These are phyloP conservation scores for Eurois occulta DNA, from an alignment of 2,888 invertebrate species.

Conservation along the genomic window DNA sequence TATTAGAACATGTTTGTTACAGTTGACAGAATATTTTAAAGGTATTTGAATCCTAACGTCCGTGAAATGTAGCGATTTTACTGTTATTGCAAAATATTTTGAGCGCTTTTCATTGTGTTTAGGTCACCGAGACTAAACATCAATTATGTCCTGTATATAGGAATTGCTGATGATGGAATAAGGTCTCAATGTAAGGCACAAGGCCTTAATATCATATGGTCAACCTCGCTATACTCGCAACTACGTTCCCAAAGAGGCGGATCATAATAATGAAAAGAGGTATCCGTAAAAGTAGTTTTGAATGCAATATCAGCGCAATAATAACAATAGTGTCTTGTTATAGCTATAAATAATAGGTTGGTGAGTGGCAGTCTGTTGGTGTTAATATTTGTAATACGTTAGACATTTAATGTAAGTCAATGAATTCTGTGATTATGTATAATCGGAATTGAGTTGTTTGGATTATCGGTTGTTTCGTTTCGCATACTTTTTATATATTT, in stretches of 20 bases:
- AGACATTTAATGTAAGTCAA: slow-evolving; percentile 47
- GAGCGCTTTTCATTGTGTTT: background rate
- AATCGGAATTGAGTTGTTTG: slow-evolving; percentile 63
- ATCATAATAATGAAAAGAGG: background rate
- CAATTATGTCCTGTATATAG: background rate
- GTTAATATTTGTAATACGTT: slow-evolving; percentile 20
- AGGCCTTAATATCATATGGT: slow-evolving; percentile 2
- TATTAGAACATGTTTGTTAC: slow-evolving; percentile 19
- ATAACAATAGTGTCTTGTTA: slow-evolving; percentile 38
- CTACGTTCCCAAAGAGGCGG: background rate
- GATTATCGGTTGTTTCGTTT: slow-evolving; percentile 41
- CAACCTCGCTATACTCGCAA: background rate
- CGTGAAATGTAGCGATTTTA: background rate
- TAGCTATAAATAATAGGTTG: slow-evolving; percentile 30
- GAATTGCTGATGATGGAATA: background rate
- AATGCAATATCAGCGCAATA: slow-evolving; percentile 51
- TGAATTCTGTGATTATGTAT: slow-evolving; percentile 65
- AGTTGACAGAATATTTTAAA: slow-evolving; percentile 20
- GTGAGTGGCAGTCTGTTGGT: slow-evolving; percentile 18
- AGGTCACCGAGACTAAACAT: background rate
- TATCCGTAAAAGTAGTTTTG: slow-evolving; percentile 4
- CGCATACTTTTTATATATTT: slow-evolving; percentile 51
- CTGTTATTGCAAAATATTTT: background rate
- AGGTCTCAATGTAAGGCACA: slow-evolving; percentile 4
- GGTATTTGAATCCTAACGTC: slow-evolving; percentile 5